Conservation (phyloP, 2,797 vertebrate genomes). For the Luscinia megarhynchos region DNA sequence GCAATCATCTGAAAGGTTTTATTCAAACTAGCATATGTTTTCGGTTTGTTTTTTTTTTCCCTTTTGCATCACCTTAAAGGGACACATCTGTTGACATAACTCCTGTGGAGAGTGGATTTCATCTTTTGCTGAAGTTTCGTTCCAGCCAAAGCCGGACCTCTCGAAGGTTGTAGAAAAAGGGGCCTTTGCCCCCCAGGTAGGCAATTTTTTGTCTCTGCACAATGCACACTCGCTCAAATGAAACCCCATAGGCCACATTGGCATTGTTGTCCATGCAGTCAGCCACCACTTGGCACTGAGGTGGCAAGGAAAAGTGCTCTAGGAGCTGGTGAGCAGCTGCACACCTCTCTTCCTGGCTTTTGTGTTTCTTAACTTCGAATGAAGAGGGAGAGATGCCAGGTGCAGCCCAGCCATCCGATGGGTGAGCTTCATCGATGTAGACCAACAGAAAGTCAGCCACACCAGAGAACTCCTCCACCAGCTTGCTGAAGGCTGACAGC, state of each 20-base stretch:
- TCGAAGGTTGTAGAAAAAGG: conserved; percentile 93
- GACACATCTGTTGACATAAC: conserved; percentile 22
- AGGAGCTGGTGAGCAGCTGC: conserved; percentile 89
- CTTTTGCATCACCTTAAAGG: conserved; percentile 58
- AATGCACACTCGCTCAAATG: conserved; percentile 94
- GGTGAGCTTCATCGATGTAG: conserved; percentile 98
- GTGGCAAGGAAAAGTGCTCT: conserved; percentile 89
- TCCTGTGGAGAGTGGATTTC: conserved; percentile 71
- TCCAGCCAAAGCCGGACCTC: conserved; percentile 93
- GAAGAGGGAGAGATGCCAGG: conserved; percentile 86
- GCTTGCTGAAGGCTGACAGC: conserved; percentile 90
- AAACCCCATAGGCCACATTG: conserved; percentile 93
- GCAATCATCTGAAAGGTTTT: conserved; percentile 24
- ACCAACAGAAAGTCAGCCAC: conserved; percentile 97
- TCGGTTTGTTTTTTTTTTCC: conserved; percentile 8
- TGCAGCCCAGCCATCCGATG: conserved; percentile 94
- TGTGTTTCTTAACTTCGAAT: conserved; percentile 91
- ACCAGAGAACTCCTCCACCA: conserved; percentile 94
- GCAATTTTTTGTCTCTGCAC: conserved; percentile 92
- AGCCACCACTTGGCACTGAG: conserved; percentile 92
- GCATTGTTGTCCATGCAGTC: conserved; percentile 99
- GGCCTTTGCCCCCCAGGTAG: conserved; percentile 95
- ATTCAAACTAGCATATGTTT: conserved; percentile 45
- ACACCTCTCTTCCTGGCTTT: conserved; percentile 90
- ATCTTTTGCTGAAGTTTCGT: conserved; percentile 87